Evolutionary conservation across 1,140 invertebrate species (phyloP).

Genomic region (Drosophila repleta): DNA sequence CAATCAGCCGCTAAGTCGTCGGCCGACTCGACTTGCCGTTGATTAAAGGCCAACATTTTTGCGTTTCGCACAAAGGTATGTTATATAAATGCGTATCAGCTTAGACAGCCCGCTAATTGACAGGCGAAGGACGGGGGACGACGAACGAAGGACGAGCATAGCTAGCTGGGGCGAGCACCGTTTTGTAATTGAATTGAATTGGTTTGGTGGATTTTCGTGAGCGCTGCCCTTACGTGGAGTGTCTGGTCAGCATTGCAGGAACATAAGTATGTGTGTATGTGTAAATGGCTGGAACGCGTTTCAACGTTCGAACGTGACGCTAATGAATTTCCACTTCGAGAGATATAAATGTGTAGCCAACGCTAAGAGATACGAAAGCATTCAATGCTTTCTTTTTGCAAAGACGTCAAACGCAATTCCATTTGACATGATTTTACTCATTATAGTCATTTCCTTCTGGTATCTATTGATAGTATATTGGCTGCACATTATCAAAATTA

Average conservation of each 20-base stretch:
- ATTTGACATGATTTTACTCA: slow-evolving; percentile 51
- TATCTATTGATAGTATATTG: neutral
- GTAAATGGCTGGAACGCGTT: slow-evolving; percentile 44
- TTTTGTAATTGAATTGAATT: slow-evolving; percentile 79
- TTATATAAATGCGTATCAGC: slow-evolving; percentile 47
- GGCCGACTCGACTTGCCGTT: slow-evolving; percentile 36
- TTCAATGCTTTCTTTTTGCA: neutral
- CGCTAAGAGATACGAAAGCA: neutral
- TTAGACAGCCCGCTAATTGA: slow-evolving; percentile 56
- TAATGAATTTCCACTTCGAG: slow-evolving; percentile 56
- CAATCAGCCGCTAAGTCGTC: slow-evolving; percentile 71
- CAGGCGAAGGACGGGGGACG: neutral
- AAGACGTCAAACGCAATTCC: slow-evolving; percentile 59
- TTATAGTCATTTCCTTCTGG: slow-evolving; percentile 34
- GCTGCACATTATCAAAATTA: slow-evolving; percentile 61
- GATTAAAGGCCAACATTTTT: slow-evolving; percentile 67
- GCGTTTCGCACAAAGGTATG: slow-evolving; percentile 46
- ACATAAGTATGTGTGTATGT: slow-evolving; percentile 25
- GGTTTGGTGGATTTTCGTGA: slow-evolving; percentile 67
- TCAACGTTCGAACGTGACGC: no score
- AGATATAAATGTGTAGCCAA: neutral
- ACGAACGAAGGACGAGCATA: neutral
- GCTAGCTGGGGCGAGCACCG: neutral
- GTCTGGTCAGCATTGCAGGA: slow-evolving; percentile 8
- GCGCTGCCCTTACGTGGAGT: slow-evolving; percentile 27